Conservation (phyloP, 2,797 vertebrate genomes). For the Galagoides demidoff region DNA sequence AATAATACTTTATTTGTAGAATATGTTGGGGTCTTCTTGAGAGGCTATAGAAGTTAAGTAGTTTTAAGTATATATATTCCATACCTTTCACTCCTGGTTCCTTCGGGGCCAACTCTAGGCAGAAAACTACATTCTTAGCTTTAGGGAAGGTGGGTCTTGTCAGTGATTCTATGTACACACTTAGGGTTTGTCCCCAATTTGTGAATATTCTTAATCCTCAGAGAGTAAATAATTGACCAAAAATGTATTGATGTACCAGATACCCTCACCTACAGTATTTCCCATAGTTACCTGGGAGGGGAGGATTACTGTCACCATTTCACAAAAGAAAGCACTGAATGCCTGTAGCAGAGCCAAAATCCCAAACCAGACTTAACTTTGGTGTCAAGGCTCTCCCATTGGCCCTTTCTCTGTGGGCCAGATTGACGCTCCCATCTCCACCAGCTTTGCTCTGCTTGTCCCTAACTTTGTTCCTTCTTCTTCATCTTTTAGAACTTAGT, state of each 20-base stretch:
- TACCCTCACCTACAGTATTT: neutral
- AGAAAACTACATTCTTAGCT: neutral
- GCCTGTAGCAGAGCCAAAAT: neutral
- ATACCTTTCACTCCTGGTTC: neutral
- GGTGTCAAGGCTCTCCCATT: neutral
- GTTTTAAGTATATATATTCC: neutral
- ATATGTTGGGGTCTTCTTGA: neutral
- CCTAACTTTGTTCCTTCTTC: neutral
- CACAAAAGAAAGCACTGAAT: neutral
- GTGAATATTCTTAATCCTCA: neutral
- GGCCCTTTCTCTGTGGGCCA: neutral
- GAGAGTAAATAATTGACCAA: neutral
- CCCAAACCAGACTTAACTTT: neutral
- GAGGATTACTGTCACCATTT: neutral
- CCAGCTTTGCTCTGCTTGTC: neutral
- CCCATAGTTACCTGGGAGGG: neutral
- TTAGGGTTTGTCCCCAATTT: neutral
- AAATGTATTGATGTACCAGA: neutral
- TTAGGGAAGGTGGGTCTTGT: neutral
- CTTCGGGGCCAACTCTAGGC: neutral
- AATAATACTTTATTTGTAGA: constrained; percentile 29
- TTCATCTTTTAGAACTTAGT: neutral
- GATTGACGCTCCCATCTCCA: neutral
- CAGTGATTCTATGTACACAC: neutral
- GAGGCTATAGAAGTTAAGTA: neutral